Base-by-base conservation (phyloP, 2,797 vertebrate genomes). In the Amblyopsis hoosieri region DNA sequence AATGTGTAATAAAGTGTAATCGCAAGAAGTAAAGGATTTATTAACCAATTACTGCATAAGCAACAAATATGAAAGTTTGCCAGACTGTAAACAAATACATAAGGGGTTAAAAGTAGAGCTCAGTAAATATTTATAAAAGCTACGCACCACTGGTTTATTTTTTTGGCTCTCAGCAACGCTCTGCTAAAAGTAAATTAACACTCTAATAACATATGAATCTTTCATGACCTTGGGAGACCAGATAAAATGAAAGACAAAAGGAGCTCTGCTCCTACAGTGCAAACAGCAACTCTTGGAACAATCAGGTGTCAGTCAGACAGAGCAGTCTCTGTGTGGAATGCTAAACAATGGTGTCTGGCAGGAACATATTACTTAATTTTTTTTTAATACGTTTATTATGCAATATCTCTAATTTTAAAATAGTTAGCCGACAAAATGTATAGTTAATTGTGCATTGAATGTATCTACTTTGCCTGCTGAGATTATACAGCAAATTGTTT, bases 211-310 rank as follows among this genome's bases (percentile, higher is more conserved):
- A 12, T 82, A 91, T 91, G 82, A 91, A 91, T 93, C 71, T 90
- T 91, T 90, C 81, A 90, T 92, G 78, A 86, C 81, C 80, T 80
- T 60, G 66, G 70, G 78, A 81, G 67, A 60, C 80, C 69, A 71
- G 81, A 80, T 68, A 85, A 85, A 90, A 85, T 74, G 75, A 81
- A 82, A 90, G 74, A 89, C 74, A 90, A 90, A 86, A 84, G 82
- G 75, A 64, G 77, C 69, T 72, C 23, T 65, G 71, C 70, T 81
- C 72, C 14, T 45, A 29, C 23, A 45, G 66, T 51, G 62, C 74
- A 68, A 71, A 75, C 72, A 23, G 68, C 66, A 86, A n/a, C 70
- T 68, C 63, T 48, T 60, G 76, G 85, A 90, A 91, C 88, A 88
- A 90, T 92, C 88, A 88, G 69, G 75, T 62, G 75, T 86, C 72